These are phyloP conservation scores for Daphoenositta chrysoptera DNA, from an alignment of 2,113 vertebrate genomes.

Conservation along the genomic window DNA sequence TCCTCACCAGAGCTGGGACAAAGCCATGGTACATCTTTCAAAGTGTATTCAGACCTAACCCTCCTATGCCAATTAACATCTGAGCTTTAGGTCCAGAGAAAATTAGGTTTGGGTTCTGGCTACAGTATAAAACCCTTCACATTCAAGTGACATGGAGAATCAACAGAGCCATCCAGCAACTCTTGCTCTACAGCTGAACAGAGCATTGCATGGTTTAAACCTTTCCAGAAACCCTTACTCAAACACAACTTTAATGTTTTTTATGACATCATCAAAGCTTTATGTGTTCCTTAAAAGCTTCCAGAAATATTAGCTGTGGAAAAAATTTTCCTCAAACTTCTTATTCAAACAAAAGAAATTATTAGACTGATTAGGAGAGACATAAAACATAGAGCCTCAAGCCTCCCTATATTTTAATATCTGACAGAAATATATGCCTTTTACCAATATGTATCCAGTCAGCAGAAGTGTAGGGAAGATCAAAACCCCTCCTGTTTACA, in stretches of 20 bases:
- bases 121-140: background rate
- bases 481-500: background rate
- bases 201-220: background rate
- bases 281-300: constrained; percentile 3
- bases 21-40: background rate
- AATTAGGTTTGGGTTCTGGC: background rate
- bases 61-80: background rate
- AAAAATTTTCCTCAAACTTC: background rate
- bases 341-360: constrained; percentile 11
- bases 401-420: background rate
- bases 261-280: background rate
- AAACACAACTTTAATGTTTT: background rate
- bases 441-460: background rate
- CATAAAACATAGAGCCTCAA: background rate
- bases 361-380: constrained; percentile 7
- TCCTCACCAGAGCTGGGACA: background rate
- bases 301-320: background rate
- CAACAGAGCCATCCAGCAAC: background rate
- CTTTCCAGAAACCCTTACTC: background rate
- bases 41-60: background rate
- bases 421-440: background rate
- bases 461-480: background rate
- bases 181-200: background rate
- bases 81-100: background rate
- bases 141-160: background rate